Percentiles rank a stretch among this genome's conserved stretches.
phyloP scores from a whole-genome alignment of 2,888 invertebrate genomes.

The Temnothorax unifasciatus region DNA sequence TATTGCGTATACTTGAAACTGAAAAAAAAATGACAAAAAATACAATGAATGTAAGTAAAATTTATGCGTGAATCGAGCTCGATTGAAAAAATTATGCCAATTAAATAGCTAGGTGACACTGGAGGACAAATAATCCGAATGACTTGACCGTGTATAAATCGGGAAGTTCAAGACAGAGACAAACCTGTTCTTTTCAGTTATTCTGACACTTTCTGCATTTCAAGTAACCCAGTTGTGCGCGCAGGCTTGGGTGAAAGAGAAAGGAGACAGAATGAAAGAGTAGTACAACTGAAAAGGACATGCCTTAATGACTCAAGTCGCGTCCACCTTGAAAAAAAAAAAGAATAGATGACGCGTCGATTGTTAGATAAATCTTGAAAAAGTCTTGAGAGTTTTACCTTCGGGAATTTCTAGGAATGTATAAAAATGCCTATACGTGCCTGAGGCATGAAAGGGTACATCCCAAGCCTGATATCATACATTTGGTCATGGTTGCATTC shows the following conservation, averaged over 20 bases:
- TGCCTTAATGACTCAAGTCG: not conserved
- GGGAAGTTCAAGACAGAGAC: not conserved
- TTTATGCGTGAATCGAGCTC: not conserved
- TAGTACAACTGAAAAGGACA: not conserved
- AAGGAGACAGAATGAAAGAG: not conserved
- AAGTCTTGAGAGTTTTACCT: not conserved
- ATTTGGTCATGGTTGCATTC: not conserved
- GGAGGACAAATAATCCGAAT: not conserved
- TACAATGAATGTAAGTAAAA: not conserved
- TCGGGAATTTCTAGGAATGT: conserved; percentile 2
- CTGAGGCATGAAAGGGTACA: not conserved
- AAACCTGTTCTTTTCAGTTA: conserved; percentile 21
- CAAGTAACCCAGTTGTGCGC: not conserved
- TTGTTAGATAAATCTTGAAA: conserved; percentile 22
- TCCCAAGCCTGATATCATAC: not conserved
- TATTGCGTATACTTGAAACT: not conserved
- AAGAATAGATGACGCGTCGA: not conserved
- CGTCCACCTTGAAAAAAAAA: not conserved
- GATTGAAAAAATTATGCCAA: conserved; percentile 14
- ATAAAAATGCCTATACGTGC: not conserved
- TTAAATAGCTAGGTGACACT: not conserved
- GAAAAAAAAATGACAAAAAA: not conserved
- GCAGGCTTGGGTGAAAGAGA: not conserved
- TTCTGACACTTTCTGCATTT: conserved; percentile 24
- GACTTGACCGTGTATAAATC: not conserved